These are phyloP conservation scores for Drosophila orosa DNA, from an alignment of 1,140 invertebrate species.

Conservation along the genomic window DNA sequence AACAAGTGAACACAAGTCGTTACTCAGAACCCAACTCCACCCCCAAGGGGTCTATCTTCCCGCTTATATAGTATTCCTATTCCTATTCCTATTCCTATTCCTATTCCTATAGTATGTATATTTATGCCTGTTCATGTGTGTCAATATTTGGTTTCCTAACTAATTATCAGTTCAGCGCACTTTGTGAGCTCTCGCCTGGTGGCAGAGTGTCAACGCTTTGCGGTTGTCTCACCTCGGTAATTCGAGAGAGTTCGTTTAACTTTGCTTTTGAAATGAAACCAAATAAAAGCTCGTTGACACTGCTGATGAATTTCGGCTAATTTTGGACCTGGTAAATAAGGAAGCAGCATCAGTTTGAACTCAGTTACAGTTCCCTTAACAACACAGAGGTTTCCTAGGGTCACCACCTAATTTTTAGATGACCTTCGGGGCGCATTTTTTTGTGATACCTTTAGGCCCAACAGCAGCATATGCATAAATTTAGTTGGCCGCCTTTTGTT, in stretches of 20 bases:
- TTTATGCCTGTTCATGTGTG: conserved; percentile 64
- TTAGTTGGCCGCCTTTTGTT: conserved; percentile 45
- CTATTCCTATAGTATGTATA: conserved; percentile 25
- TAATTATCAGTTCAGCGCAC: conserved; percentile 83
- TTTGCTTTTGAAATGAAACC: conserved; percentile 63
- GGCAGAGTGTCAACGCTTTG: conserved; percentile 59
- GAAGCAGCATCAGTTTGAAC: conserved; percentile 29
- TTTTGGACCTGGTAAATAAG: conserved; percentile 39
- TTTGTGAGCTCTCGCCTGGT: conserved; percentile 30
- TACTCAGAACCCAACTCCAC: conserved; percentile 23
- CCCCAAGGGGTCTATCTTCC: background rate
- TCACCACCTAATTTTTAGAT: conserved; percentile 28
- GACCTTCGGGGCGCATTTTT: conserved; percentile 54
- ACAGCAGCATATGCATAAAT: conserved; percentile 32
- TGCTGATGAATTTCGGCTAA: conserved; percentile 29
- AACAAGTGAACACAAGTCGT: conserved; percentile 29
- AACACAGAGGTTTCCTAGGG: background rate
- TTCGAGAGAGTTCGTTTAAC: conserved; percentile 74
- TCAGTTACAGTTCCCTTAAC: conserved; percentile 13
- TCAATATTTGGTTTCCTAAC: conserved; percentile 80
- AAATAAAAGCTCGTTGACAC: conserved; percentile 27
- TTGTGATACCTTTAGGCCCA: conserved; percentile 45
- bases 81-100: conserved; percentile 27
- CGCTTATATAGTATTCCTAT: conserved; percentile 21
- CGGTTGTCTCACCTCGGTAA: conserved; percentile 32